Percentiles rank a stretch among this genome's conserved stretches.
phyloP scores from a whole-genome alignment of 2,888 invertebrate genomes.

The Orchesella flavescens region DNA sequence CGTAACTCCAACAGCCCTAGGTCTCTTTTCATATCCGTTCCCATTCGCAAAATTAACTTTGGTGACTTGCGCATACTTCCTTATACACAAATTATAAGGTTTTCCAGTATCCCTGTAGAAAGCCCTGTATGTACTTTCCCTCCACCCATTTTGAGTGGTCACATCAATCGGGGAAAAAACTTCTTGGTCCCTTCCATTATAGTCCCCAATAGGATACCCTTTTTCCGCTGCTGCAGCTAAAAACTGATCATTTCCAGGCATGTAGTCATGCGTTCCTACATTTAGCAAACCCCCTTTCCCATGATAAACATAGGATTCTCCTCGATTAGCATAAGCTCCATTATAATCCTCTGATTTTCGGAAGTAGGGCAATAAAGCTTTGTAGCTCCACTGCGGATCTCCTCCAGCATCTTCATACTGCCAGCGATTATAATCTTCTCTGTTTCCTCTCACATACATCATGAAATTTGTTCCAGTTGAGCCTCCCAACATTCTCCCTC shows the following conservation, averaged over 20 bases:
- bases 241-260: conserved; percentile 35
- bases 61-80: conserved; percentile 60
- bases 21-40: neutral
- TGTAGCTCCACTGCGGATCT: neutral
- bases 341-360: conserved; percentile 77
- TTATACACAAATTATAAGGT: conserved; percentile 55
- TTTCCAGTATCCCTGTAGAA: conserved; percentile 43
- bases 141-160: conserved; percentile 42
- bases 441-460: neutral
- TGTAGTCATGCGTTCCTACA: conserved; percentile 23
- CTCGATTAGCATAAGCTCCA: conserved; percentile 4
- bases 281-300: conserved; percentile 37
- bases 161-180: conserved; percentile 45
- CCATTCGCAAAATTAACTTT: conserved; percentile 12
- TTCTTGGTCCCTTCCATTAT: conserved; percentile 43
- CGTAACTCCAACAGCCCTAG: conserved; percentile 38
- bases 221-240: conserved; percentile 44
- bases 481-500: too few relatives aligned
- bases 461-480: too few relatives aligned
- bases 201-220: conserved; percentile 39
- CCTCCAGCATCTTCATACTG: too few relatives aligned
- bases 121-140: conserved; percentile 42
- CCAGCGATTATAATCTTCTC: neutral
- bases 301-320: conserved; percentile 7
- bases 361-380: neutral